A percentile compares a stretch with the other conserved stretches of the same genome.
phyloP scores from a whole-genome alignment of 1,140 invertebrate species.

The Diuraphis noxia region DNA sequence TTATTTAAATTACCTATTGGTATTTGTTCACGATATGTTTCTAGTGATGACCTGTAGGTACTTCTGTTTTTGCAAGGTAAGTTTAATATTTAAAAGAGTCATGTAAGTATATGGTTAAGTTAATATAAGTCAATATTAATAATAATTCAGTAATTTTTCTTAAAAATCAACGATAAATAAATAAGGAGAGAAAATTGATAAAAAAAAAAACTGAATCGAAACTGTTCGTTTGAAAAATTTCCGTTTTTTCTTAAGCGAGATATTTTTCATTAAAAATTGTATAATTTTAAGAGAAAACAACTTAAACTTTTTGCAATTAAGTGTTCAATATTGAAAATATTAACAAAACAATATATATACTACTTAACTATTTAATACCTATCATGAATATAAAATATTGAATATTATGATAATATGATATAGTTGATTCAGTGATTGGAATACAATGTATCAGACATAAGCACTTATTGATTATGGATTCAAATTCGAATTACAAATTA shows the following conservation, averaged over 20 bases:
- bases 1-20: background rate
- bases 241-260: too few species aligned
- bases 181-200: background rate
- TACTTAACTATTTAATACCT: too few species aligned
- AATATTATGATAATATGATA: background rate
- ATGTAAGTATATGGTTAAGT: too few species aligned
- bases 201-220: background rate
- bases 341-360: background rate
- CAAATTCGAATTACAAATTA: background rate
- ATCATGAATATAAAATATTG: too few species aligned
- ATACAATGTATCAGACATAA: background rate
- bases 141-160: background rate
- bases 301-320: too few species aligned
- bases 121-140: too few species aligned
- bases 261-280: too few species aligned
- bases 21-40: constrained; percentile 3
- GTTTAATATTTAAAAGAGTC: too few species aligned
- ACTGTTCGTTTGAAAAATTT: background rate
- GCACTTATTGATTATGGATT: background rate
- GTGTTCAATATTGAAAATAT: too few species aligned
- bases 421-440: too few species aligned
- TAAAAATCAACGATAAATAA: background rate
- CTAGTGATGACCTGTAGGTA: background rate
- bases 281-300: too few species aligned
- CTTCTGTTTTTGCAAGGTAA: background rate